Evolutionary conservation across 92 coral and sea anemone species (phyloP), one percentile per base, ranked within the genome.

Genomic region (Bergia sp.): DNA sequence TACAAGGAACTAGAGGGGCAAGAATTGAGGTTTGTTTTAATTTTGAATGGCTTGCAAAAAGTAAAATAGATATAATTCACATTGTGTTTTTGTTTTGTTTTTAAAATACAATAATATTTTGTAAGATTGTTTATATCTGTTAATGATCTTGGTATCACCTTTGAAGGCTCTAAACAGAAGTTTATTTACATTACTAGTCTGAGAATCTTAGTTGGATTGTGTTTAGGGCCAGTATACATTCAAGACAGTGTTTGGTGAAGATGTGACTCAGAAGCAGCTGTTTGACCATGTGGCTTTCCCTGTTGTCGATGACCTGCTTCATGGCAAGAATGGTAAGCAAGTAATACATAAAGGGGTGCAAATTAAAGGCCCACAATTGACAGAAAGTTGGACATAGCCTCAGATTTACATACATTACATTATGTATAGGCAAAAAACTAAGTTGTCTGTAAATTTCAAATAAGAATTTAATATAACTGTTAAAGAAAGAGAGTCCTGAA

Each of bases 241-340:
- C 88, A 95, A 97, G 89, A 79, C 86, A 49, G 94, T 96, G 40
- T 97, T 88, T 93, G 98, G 93, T 89, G 98, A 94, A 47, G 93
- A 94, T 71, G 89, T 94, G 15, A 81, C 90, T n/a, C 99, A 97
- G 91, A 97, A 97, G 75, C 77, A 88, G 71, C 90, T 97, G 38
- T 97, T 96, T 89, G 95, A 97, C 73, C 89, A 89, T 76, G 95
- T 96, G 55, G 97, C 99, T 18, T 88, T 89, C 43, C 98, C 98
- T 49, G 88, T 97, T 18, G 99, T 97, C 3, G 95, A 97, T 89
- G 99, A 97, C 76, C 79, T 97, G 5, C 74, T 97, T 55, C 98
- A 95, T 79, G 99, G 99, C 44, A 94, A 97, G 80, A 97, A 94
- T 94, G 99, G 99, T 97, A 69, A 76, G 91, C 66, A 74, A 36